phyloP scores from a whole-genome alignment of 2,888 invertebrate species.

The Halictus ligatus region DNA sequence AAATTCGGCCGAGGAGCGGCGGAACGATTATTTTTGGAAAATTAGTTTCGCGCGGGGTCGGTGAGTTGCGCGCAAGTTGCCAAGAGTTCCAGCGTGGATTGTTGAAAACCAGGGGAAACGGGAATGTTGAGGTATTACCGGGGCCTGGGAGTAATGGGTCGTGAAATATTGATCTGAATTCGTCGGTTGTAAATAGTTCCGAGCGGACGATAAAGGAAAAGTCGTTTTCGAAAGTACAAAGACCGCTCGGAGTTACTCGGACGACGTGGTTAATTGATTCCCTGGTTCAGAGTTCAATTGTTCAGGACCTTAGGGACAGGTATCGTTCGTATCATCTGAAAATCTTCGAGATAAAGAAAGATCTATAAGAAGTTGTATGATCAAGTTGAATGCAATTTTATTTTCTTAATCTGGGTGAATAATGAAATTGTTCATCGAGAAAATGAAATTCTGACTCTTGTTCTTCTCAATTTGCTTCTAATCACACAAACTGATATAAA shows the following conservation, averaged over 20 bases:
- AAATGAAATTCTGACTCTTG: too few relatives aligned
- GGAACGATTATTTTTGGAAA: neutral
- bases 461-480: too few relatives aligned
- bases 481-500: too few relatives aligned
- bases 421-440: too few relatives aligned
- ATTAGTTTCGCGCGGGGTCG: neutral
- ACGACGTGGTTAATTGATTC: neutral
- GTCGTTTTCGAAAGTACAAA: neutral
- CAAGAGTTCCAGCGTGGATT: slow-evolving; percentile 1
- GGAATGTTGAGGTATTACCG: slow-evolving; percentile 13
- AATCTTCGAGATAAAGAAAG: neutral
- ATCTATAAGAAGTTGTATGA: too few relatives aligned
- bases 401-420: too few relatives aligned
- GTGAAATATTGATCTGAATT: neutral
- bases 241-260: neutral
- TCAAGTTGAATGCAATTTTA: too few relatives aligned
- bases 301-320: neutral
- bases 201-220: neutral
- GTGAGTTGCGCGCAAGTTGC: neutral
- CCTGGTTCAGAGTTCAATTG: neutral
- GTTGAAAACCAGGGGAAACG: neutral
- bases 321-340: neutral
- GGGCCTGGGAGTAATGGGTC: neutral
- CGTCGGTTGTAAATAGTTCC: neutral
- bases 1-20: neutral